Evolutionary conservation across 2,797 vertebrate genomes (phyloP), one percentile per base, ranked within the genome.

Genomic region (Streptopelia turtur): DNA sequence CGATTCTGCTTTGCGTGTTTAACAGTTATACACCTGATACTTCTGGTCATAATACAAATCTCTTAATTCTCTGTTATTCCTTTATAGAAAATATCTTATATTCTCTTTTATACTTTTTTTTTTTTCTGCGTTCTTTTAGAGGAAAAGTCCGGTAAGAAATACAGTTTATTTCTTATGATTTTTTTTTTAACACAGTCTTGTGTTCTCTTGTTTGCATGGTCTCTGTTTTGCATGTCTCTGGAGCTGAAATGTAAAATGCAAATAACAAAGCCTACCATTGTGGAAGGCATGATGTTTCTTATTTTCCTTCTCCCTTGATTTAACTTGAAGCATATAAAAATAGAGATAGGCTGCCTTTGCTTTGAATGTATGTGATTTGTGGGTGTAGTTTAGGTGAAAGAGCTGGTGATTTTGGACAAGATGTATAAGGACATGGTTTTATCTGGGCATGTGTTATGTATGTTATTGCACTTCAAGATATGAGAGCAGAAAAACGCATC

Each of bases 71-170:
- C 17, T 33, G 31, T 61, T 57, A 27, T 52, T 75, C 70, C 69
- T 80, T 78, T 23, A 8, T 43, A 74, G 91, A 70, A 90, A 90
- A 43, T n/a, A 30, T 60, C 82, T 97, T 64, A 83, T 39, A 45
- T 92, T 93, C 80, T 95, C 59, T 69, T 79, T 89, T 86, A 37
- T 37, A 37, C 96, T 61, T 93, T 68, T 85, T 60, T 83, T 43
- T 43, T 66, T 90, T 76, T 98, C 97, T 97, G 98, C 97, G 12
- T 91, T 93, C 96, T 97, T 94, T 91, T 98, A 99, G 99, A 99
- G 98, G 98, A 99, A 98, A 98, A 99, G 99, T 98, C 99, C 99
- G 98, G 99, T 99, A 99, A 99, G 99, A 97, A 94, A 87, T 11
- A 24, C 47, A 35, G 3, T 52, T 86, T 77, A 53, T 57, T 37